phyloP scores from a whole-genome alignment of 2,797 vertebrate species.

The Propithecus deckenii region DNA sequence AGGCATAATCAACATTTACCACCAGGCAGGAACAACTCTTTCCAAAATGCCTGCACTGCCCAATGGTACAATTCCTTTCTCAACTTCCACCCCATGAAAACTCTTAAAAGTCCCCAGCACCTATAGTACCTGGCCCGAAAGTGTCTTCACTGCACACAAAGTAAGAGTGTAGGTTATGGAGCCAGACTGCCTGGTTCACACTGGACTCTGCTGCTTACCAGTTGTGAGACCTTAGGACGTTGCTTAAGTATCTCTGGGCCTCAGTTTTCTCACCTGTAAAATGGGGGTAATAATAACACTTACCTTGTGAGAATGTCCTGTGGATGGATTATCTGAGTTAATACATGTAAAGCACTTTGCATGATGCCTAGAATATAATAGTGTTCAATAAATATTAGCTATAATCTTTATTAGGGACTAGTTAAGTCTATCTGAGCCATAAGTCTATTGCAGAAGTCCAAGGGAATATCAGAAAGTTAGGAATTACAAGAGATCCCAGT shows the following conservation, averaged over 20 bases:
- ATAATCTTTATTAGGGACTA: background rate
- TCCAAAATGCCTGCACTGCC: background rate
- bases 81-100: background rate
- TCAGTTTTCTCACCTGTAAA: slow-evolving; percentile 17
- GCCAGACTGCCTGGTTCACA: background rate
- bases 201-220: background rate
- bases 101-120: background rate
- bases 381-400: background rate
- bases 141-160: background rate
- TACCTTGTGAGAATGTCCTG: background rate
- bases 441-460: background rate
- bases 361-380: background rate
- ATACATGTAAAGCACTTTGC: background rate
- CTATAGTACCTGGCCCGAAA: background rate
- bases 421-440: background rate
- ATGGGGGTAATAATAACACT: background rate
- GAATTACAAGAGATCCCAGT: background rate
- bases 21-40: background rate
- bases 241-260: background rate
- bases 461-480: background rate
- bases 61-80: background rate
- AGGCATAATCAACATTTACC: background rate
- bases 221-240: background rate
- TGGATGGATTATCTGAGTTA: background rate
- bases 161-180: background rate